Percentiles rank a stretch among this genome's conserved stretches.
phyloP scores from a whole-genome alignment of 2,113 vertebrate genomes.

The Actinemys pallida region DNA sequence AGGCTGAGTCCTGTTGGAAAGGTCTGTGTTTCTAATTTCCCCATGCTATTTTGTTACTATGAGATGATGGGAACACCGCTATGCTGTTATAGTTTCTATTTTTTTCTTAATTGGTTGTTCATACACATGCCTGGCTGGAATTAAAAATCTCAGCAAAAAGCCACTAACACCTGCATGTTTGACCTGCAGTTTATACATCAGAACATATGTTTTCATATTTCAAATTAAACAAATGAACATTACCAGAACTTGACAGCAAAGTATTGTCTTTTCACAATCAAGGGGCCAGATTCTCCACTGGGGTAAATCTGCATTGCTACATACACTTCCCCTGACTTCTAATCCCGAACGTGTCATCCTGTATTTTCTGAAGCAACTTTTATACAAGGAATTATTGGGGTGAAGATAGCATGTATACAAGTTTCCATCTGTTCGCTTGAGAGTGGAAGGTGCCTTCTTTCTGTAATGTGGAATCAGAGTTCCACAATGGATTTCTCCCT shows the following conservation, averaged over 20 bases:
- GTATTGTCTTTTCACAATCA: conserved; percentile 53
- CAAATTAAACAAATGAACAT: neutral
- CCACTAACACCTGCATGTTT: conserved; percentile 72
- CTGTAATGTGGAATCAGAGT: neutral
- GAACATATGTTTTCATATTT: conserved; percentile 75
- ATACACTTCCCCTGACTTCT: conserved; percentile 48
- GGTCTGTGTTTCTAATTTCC: conserved; percentile 74
- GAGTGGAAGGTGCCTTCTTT: neutral
- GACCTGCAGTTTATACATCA: conserved; percentile 76
- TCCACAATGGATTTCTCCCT: neutral
- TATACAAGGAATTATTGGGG: conserved; percentile 33
- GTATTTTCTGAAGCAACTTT: conserved; percentile 5
- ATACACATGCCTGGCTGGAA: conserved; percentile 57
- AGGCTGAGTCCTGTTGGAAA: conserved; percentile 61
- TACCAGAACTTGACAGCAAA: conserved; percentile 41
- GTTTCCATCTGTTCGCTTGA: conserved; percentile 14
- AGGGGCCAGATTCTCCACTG: conserved; percentile 53
- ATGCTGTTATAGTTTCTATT: conserved; percentile 59
- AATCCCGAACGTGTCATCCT: neutral
- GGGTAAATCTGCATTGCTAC: conserved; percentile 68
- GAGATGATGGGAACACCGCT: conserved; percentile 74
- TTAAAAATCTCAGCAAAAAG: conserved; percentile 66
- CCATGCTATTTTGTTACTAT: conserved; percentile 52
- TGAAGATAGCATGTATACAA: neutral
- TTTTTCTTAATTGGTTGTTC: conserved; percentile 59